A percentile compares a stretch with the other conserved stretches of the same genome.
Conservation (phyloP, 2,113 vertebrate species). For the Indicator indicator region DNA sequence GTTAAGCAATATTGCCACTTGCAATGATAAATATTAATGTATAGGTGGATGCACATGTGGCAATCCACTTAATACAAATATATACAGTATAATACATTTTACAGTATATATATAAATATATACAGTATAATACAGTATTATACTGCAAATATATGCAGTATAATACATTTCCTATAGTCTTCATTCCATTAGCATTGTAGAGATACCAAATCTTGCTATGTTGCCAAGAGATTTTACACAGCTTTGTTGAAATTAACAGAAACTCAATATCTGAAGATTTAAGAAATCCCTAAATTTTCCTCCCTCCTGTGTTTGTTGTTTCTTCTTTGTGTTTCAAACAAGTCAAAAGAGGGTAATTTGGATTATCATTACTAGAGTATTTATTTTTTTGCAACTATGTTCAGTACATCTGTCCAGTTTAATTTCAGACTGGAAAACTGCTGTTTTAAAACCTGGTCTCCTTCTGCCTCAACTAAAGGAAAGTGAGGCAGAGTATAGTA, state of each 20-base stretch:
- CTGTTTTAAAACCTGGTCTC: background rate
- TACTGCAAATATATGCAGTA: no score
- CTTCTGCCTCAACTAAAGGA: background rate
- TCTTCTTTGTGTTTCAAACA: background rate
- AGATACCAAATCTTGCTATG: background rate
- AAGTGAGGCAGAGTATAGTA: background rate
- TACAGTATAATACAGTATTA: no score
- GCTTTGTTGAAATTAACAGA: background rate
- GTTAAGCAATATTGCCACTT: background rate
- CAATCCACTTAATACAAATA: background rate
- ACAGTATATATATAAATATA: no score
- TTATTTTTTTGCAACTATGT: background rate
- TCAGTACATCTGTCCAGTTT: background rate
- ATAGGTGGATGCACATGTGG: background rate
- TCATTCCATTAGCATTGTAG: background rate
- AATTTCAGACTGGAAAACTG: background rate
- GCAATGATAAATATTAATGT: slow-evolving; percentile 18
- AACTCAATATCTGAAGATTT: background rate
- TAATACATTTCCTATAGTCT: background rate
- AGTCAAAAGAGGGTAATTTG: background rate
- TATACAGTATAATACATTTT: background rate
- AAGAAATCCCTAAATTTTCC: background rate
- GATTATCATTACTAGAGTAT: background rate
- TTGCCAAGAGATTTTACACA: background rate
- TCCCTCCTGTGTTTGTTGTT: background rate